Evolutionary conservation across 2,113 vertebrate species (phyloP).

Genomic region (Dinomys branickii): DNA sequence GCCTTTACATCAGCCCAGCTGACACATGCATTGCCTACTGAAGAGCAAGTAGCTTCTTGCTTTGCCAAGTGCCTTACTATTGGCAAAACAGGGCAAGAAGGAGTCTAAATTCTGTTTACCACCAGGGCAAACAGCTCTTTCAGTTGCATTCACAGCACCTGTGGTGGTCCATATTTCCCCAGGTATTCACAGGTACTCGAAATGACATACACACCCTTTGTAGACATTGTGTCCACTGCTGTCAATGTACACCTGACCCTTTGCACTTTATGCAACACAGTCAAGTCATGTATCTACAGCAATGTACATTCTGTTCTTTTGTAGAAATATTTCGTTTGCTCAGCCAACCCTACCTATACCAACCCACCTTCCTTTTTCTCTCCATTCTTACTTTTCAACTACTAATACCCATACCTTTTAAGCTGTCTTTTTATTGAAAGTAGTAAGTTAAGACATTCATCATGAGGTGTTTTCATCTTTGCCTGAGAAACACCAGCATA

Average conservation of each 20-base stretch:
- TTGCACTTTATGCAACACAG: not conserved
- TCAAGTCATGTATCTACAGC: not conserved
- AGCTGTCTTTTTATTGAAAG: constrained; percentile 75
- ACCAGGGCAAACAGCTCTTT: constrained; percentile 70
- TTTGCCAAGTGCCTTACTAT: not conserved
- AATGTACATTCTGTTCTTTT: constrained; percentile 18
- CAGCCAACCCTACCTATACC: not conserved
- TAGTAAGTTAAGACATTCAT: constrained; percentile 75
- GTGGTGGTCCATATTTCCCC: not conserved
- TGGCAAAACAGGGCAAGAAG: not conserved
- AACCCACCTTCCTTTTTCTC: constrained; percentile 34
- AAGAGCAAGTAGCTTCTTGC: constrained; percentile 1
- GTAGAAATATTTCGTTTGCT: constrained; percentile 45
- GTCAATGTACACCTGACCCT: not conserved
- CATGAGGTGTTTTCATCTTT: not conserved
- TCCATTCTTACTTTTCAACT: constrained; percentile 49
- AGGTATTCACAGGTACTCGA: not conserved
- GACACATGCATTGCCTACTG: not conserved
- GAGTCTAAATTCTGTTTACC: constrained; percentile 58
- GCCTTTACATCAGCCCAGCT: constrained; percentile 37
- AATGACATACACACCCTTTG: not conserved
- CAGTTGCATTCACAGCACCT: not conserved
- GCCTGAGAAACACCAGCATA: not conserved
- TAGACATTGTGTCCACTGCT: not conserved
- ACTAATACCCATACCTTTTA: constrained; percentile 57